Evolutionary conservation across 1,140 invertebrate species (phyloP), one percentile per base, ranked within the genome.

Genomic region (Drosophila chauvacae): DNA sequence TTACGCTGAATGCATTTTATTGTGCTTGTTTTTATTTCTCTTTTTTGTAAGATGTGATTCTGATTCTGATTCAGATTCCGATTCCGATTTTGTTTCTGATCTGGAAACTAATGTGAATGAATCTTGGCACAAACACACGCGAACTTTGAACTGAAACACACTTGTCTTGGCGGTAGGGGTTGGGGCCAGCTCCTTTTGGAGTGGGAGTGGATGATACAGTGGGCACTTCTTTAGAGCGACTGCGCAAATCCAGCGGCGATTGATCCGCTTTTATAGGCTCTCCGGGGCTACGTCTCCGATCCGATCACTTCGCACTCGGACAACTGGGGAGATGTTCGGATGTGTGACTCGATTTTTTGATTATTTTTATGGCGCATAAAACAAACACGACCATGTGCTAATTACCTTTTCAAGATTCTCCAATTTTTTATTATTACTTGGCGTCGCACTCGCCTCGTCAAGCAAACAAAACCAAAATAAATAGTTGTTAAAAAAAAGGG

Each of bases 341-440:
- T 84, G 56, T 72, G 73, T 68, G 73, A 83, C 74, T 88, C 65
- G 77, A 79, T 79, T 79, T 79, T 79, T 84, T 84, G 68, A 80
- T 88, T 87, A 77, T 83, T 77, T 83, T 84, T 84, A 77, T 88
- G 61, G 80, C 77, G 70, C 60, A 79, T 81, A 65, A 69, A 71
- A 84, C 47, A 77, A 56, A 77, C 62, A 73, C 66, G 70, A 80
- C 70, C 62, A 88, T 81, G 85, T 88, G 85, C 53, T 88, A 88
- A 88, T 88, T 88, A 73, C 53, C 78, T 55, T 76, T 81, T 81
- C 85, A 85, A 88, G 86, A 88, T 88, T 88, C 85, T 90, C 85
- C 78, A 86, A 90, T 76, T 70, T 85, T 75, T 75, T 53, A 62
- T 70, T 72, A 72, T 72, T 72, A 50, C 47, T 76, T 61, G 63